Conservation (phyloP, 2,888 invertebrate genomes). For the Orthonychiurus folsomi region DNA sequence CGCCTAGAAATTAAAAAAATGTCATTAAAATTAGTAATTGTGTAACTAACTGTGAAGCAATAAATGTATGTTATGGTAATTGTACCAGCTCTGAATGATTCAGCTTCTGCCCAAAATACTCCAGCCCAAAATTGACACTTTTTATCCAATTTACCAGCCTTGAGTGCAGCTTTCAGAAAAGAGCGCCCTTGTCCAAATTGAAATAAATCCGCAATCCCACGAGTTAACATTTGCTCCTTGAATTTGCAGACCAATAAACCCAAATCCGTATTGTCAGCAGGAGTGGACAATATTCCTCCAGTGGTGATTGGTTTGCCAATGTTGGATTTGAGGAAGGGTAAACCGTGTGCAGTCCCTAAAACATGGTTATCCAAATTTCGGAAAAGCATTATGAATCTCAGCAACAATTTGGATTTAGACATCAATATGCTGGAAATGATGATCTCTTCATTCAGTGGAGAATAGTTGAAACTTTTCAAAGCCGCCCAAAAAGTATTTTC, state of each 20-base stretch:
- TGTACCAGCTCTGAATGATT: constrained; percentile 31
- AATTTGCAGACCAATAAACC: constrained; percentile 20
- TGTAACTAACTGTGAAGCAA: no score
- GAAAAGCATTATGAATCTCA: constrained; percentile 5
- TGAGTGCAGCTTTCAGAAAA: constrained; percentile 26
- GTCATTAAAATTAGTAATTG: no score
- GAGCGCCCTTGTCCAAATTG: constrained; percentile 26
- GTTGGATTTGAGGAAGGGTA: constrained; percentile 17
- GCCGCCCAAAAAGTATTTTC: constrained; percentile 5
- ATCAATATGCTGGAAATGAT: constrained; percentile 9
- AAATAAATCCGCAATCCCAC: constrained; percentile 26
- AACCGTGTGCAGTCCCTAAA: constrained; percentile 15
- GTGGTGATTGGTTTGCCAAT: constrained; percentile 8
- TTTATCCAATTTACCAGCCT: constrained; percentile 20
- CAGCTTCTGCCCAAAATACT: constrained; percentile 36
- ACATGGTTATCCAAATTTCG: constrained; percentile 5
- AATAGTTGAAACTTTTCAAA: constrained; percentile 4
- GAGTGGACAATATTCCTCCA: neutral
- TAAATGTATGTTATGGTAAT: no score
- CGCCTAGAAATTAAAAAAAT: constrained; percentile 15
- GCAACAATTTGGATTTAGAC: constrained; percentile 11
- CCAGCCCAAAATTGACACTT: constrained; percentile 37
- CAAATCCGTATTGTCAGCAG: neutral
- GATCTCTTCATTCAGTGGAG: constrained; percentile 5
- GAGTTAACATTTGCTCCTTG: constrained; percentile 26